Conservation (phyloP, 2,888 invertebrate genomes). For the Thereva unica region DNA sequence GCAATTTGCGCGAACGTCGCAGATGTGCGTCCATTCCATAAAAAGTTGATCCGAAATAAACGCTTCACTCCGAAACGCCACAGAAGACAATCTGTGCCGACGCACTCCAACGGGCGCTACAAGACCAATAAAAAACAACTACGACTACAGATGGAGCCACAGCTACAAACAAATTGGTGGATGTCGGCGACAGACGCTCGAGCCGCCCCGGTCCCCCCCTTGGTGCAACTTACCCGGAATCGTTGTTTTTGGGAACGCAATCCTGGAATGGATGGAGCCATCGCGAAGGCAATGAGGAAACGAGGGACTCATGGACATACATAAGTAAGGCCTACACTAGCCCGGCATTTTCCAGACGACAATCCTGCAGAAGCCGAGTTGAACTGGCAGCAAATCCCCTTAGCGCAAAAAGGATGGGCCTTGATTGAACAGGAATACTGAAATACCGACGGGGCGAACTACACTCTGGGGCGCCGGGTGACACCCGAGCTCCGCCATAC, state of each 20-base stretch:
- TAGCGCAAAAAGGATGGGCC: too few relatives aligned
- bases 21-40: conserved; percentile 25
- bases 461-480: too few relatives aligned
- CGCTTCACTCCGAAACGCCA: conserved; percentile 5
- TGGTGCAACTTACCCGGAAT: too few relatives aligned
- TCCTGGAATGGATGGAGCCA: background rate
- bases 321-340: background rate
- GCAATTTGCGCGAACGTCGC: conserved; percentile 23
- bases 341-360: background rate
- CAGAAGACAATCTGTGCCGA: too few relatives aligned
- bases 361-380: background rate
- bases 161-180: conserved; percentile 10
- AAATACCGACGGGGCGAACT: too few relatives aligned
- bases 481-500: background rate
- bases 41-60: conserved; percentile 28
- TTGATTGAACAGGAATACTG: too few relatives aligned
- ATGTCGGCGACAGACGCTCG: conserved; percentile 6
- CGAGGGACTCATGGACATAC: background rate
- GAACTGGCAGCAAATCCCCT: too few relatives aligned
- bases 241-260: background rate
- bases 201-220: too few relatives aligned
- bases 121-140: background rate
- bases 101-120: background rate
- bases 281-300: background rate
- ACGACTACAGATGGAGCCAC: background rate